phyloP scores from a whole-genome alignment of 2,113 vertebrate genomes.

The Falco punctatus region DNA sequence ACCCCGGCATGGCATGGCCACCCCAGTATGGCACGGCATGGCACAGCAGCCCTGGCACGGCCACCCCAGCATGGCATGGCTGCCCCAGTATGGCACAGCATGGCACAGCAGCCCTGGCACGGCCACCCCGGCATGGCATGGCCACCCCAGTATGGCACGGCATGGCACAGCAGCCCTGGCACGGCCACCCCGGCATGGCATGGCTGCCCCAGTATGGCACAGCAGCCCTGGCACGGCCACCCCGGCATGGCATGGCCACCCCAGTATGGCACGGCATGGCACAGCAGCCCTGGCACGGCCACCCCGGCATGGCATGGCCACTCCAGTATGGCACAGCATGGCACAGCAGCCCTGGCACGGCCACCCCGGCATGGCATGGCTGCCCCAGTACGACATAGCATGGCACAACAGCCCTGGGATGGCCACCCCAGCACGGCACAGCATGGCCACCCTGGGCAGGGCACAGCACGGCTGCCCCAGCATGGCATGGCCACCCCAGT shows the following conservation, averaged over 20 bases:
- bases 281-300: neutral
- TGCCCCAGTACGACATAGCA: no score
- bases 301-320: neutral
- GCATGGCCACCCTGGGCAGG: neutral
- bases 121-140: no score
- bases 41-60: no score
- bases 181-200: neutral
- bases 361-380: neutral
- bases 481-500: neutral
- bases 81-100: fast-evolving
- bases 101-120: fast-evolving
- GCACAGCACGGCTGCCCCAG: neutral
- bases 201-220: fast-evolving
- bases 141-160: no score
- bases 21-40: no score
- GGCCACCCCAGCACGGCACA: fast-evolving
- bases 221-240: fast-evolving
- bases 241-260: no score
- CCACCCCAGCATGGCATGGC: neutral
- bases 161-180: fast-evolving
- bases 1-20: fast-evolving
- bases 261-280: neutral
- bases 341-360: fast-evolving
- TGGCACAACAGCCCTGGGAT: no score
- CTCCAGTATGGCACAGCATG: fast-evolving